These are phyloP conservation scores for Bovichtus variegatus DNA, from an alignment of 2,797 vertebrate genomes.

Conservation along the genomic window DNA sequence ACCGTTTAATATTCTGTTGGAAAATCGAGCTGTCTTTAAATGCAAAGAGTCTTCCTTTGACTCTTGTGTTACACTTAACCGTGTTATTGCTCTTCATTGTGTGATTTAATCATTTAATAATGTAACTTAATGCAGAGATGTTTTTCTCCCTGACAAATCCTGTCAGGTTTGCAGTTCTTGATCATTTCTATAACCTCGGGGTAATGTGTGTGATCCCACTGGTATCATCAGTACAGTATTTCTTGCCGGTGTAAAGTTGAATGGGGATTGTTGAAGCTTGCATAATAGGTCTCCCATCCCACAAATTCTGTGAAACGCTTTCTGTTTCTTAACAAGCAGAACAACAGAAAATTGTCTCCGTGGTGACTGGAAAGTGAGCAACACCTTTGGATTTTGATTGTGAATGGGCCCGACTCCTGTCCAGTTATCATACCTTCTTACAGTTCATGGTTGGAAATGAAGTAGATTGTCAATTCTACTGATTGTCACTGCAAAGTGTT, in stretches of 20 bases:
- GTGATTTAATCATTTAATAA: conserved; percentile 42
- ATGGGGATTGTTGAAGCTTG: background rate
- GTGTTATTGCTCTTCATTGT: conserved; percentile 21
- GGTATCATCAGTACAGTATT: conserved; percentile 1
- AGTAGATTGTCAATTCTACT: conserved; percentile 52
- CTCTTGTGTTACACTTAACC: conserved; percentile 11
- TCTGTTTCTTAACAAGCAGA: background rate
- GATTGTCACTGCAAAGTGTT: conserved; percentile 51
- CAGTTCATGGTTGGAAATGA: conserved; percentile 44
- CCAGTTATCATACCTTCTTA: conserved; percentile 51
- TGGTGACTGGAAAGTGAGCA: conserved; percentile 1
- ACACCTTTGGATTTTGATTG: conserved; percentile 61
- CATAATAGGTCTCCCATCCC: background rate
- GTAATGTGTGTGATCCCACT: background rate
- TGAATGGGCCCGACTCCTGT: conserved; percentile 55
- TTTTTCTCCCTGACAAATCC: conserved; percentile 21
- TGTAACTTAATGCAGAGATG: conserved; percentile 21
- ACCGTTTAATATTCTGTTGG: conserved; percentile 27
- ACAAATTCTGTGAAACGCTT: background rate
- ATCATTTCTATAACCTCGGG: conserved; percentile 1
- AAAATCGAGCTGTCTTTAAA: conserved; percentile 49
- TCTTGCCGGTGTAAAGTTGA: background rate
- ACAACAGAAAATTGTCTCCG: background rate
- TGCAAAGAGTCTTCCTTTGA: conserved; percentile 30
- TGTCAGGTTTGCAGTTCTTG: conserved; percentile 8